Percentiles rank a stretch among this genome's conserved stretches.
Conservation (phyloP, 2,888 invertebrate species). For the Diaperis boleti region DNA sequence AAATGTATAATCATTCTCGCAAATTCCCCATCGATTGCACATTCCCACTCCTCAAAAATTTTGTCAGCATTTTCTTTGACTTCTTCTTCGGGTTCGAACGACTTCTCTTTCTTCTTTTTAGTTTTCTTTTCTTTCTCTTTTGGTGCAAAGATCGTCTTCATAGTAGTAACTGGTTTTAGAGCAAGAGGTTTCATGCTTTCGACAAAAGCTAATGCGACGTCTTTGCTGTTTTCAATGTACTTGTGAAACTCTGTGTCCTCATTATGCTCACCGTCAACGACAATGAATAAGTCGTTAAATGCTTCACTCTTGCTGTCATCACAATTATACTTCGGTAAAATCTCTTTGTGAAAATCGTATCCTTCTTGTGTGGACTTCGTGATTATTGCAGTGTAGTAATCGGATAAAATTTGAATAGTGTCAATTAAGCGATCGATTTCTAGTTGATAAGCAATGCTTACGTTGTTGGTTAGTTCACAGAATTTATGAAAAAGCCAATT, state of each 20-base stretch:
- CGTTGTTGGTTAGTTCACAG: conserved; percentile 70
- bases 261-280: not conserved
- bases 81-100: conserved; percentile 47
- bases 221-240: conserved; percentile 27
- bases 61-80: conserved; percentile 61
- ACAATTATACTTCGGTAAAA: conserved; percentile 34
- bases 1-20: conserved; percentile 68
- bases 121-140: conserved; percentile 65
- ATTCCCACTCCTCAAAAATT: conserved; percentile 71
- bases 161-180: conserved; percentile 62
- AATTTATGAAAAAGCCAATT: conserved; percentile 72
- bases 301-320: conserved; percentile 3
- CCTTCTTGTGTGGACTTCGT: conserved; percentile 67
- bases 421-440: conserved; percentile 72
- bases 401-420: conserved; percentile 64
- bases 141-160: conserved; percentile 47
- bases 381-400: conserved; percentile 65
- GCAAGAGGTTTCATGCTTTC: conserved; percentile 46
- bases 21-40: conserved; percentile 71
- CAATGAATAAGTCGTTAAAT: conserved; percentile 13
- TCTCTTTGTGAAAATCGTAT: conserved; percentile 66
- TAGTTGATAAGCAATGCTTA: conserved; percentile 71
- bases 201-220: conserved; percentile 26
- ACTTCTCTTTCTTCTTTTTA: conserved; percentile 64
- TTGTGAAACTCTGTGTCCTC: conserved; percentile 41